These are phyloP conservation scores for Nyctereutes procyonoides DNA, from an alignment of 2,113 vertebrate genomes.

Conservation along the genomic window DNA sequence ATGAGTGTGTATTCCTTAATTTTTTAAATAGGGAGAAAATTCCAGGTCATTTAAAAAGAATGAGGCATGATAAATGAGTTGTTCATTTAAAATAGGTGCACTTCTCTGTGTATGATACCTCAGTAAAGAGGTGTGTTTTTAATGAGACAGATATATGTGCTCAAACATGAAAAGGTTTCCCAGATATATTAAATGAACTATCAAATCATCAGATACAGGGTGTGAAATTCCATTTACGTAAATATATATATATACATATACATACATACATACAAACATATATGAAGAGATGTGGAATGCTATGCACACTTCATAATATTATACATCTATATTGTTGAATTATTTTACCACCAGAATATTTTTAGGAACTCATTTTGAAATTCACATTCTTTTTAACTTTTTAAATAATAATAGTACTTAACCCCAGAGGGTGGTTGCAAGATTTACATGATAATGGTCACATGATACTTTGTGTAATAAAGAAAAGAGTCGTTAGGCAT, in stretches of 20 bases:
- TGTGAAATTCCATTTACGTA: neutral
- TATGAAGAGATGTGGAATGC: neutral
- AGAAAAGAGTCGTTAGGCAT: neutral
- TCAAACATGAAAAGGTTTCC: neutral
- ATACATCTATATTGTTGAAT: neutral
- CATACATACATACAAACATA: neutral
- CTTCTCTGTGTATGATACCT: neutral
- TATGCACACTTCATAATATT: neutral
- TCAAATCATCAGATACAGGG: neutral
- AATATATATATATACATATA: neutral
- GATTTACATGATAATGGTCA: neutral
- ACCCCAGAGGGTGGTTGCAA: neutral
- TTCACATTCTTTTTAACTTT: neutral
- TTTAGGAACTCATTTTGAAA: constrained; percentile 16
- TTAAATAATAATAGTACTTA: neutral
- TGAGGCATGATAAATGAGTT: neutral
- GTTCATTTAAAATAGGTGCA: neutral
- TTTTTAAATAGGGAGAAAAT: neutral
- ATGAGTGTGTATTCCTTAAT: neutral
- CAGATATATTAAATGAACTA: neutral
- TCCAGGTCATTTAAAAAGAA: neutral
- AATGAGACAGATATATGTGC: neutral
- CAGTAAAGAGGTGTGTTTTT: neutral
- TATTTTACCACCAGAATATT: neutral
- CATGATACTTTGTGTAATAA: neutral